phyloP scores from a whole-genome alignment of 2,797 vertebrate genomes.

The Tangara arthus region DNA sequence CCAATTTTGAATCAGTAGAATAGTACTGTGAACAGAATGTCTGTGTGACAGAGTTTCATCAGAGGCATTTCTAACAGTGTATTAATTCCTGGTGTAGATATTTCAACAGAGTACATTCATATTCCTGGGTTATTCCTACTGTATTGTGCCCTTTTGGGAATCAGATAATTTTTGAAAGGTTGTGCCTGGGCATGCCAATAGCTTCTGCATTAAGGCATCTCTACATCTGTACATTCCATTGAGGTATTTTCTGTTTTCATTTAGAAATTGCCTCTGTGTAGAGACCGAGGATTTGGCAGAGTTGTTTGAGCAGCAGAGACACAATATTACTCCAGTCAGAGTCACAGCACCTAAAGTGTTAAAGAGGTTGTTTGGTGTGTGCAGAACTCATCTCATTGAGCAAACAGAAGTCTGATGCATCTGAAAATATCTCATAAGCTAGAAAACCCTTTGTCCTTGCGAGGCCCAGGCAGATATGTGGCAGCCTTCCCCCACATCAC shows the following conservation, averaged over 20 bases:
- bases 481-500: neutral
- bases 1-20: neutral
- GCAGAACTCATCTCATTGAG: neutral
- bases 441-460: neutral
- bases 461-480: rapidly evolving
- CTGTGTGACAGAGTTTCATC: neutral
- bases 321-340: neutral
- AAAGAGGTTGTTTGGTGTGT: neutral
- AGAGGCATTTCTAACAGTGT: neutral
- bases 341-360: neutral
- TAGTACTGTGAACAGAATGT: neutral
- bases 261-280: neutral
- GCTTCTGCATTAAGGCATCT: neutral
- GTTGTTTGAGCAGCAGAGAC: neutral
- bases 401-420: neutral
- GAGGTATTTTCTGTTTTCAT: neutral
- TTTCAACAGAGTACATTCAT: neutral
- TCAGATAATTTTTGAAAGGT: neutral
- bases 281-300: neutral
- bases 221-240: neutral
- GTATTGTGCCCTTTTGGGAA: neutral
- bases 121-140: neutral
- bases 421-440: no score
- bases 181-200: neutral
- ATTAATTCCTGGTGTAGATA: neutral